Conservation (phyloP, 2,113 vertebrate genomes). For the Spilogale gracilis region DNA sequence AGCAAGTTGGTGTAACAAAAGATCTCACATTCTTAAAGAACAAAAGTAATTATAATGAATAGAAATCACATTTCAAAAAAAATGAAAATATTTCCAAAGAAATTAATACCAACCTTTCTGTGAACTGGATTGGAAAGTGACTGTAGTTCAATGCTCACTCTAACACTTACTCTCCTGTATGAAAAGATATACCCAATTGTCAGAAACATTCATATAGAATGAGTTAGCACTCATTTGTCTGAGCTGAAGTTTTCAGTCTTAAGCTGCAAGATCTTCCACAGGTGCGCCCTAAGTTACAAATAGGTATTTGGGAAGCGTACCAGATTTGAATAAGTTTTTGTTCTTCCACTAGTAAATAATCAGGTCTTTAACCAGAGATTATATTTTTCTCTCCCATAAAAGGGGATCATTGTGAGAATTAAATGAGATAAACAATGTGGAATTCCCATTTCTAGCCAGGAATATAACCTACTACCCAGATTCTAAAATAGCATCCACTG, state of each 20-base stretch:
- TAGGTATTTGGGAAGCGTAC: background rate
- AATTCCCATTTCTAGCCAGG: background rate
- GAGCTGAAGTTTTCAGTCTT: background rate
- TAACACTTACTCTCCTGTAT: conserved; percentile 91
- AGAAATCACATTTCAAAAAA: conserved; percentile 27
- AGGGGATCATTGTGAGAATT: background rate
- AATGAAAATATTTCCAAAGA: background rate
- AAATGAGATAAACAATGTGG: background rate
- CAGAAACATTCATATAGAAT: conserved; percentile 41
- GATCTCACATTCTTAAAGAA: background rate
- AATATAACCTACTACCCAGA: background rate
- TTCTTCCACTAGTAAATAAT: background rate
- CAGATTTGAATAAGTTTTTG: background rate
- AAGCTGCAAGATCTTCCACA: background rate
- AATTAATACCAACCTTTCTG: conserved; percentile 91
- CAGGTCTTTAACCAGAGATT: background rate
- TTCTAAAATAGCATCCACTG: background rate
- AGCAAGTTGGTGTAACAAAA: conserved; percentile 10
- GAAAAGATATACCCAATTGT: conserved; percentile 70
- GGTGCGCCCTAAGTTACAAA: background rate
- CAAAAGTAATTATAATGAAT: background rate
- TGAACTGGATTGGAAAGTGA: conserved; percentile 91
- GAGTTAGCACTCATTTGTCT: background rate
- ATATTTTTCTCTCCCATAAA: conserved; percentile 5
- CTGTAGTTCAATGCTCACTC: conserved; percentile 93